A percentile compares a stretch with the other conserved stretches of the same genome.
Evolutionary conservation across 2,888 invertebrate species (phyloP).

Genomic region (Strigamia maritima): DNA sequence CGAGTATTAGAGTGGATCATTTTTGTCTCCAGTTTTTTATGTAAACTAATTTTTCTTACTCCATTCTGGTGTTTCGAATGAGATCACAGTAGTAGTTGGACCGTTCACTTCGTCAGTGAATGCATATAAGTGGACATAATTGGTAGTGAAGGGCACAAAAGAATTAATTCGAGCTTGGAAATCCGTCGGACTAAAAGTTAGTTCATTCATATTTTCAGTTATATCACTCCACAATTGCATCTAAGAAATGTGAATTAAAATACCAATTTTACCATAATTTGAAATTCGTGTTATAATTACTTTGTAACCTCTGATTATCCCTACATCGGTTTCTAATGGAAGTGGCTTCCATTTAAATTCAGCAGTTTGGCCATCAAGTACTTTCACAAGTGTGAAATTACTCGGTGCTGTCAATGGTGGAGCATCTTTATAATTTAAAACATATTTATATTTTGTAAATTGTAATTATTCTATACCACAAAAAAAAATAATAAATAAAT

Average conservation of each 20-base stretch:
- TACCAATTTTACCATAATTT: no score
- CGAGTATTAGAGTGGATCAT: no score
- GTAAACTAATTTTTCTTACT: conserved; percentile 52
- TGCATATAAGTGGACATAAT: conserved; percentile 81
- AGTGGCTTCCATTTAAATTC: conserved; percentile 86
- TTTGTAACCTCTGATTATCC: conserved; percentile 93
- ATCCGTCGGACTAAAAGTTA: conserved; percentile 67
- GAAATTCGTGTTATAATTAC: conserved; percentile 48
- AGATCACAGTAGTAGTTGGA: conserved; percentile 77
- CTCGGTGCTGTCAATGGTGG: conserved; percentile 71
- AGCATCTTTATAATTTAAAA: conserved; percentile 54
- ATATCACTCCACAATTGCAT: conserved; percentile 90
- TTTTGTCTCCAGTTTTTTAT: no score
- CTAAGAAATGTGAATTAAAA: conserved; percentile 47
- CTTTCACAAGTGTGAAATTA: conserved; percentile 74
- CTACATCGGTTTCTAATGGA: conserved; percentile 71
- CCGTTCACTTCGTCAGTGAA: conserved; percentile 89
- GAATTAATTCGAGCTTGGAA: conserved; percentile 72
- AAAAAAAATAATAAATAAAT: no score
- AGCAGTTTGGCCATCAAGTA: conserved; percentile 77
- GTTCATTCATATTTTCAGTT: conserved; percentile 69
- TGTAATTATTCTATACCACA: no score
- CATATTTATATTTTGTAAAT: no score
- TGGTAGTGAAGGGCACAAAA: conserved; percentile 78
- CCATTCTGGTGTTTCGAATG: conserved; percentile 86